These are phyloP conservation scores for Drosophila lutescens DNA, from an alignment of 2,888 invertebrate genomes.

Conservation along the genomic window DNA sequence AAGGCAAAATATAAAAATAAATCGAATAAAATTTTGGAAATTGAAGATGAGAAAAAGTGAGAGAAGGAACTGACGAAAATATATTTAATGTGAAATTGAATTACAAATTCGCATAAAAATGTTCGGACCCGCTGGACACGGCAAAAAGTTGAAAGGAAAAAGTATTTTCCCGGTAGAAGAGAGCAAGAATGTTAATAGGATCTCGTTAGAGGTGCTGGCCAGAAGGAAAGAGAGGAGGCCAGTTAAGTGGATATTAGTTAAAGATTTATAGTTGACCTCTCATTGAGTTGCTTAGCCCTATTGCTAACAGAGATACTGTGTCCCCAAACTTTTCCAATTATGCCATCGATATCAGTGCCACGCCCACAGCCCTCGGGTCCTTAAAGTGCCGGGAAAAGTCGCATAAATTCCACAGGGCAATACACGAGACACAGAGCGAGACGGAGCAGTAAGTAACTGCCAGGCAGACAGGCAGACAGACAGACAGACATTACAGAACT, in stretches of 20 bases:
- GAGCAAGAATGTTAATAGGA: conserved; percentile 24
- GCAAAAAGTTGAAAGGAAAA: conserved; percentile 27
- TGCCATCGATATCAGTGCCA: conserved; percentile 43
- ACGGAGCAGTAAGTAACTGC: conserved; percentile 36
- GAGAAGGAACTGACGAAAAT: conserved; percentile 50
- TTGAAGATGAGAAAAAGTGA: conserved; percentile 26
- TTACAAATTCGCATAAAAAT: conserved; percentile 68
- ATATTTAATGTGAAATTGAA: conserved; percentile 67
- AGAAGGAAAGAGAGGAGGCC: too few relatives aligned
- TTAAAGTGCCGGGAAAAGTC: conserved; percentile 55
- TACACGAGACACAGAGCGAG: conserved; percentile 5
- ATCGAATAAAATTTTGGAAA: conserved; percentile 14
- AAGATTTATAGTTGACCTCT: conserved; percentile 35
- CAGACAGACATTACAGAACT: conserved; percentile 31
- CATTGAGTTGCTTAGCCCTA: conserved; percentile 46
- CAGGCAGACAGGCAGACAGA: conserved; percentile 5
- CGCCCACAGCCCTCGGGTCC: neutral
- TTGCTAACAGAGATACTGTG: conserved; percentile 22
- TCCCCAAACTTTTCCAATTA: conserved; percentile 66
- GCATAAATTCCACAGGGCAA: conserved; percentile 61
- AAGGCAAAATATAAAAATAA: conserved; percentile 6
- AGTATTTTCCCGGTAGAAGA: neutral
- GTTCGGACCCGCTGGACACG: conserved; percentile 34
- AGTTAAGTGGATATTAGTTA: conserved; percentile 19
- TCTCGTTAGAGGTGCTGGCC: conserved; percentile 16